phyloP scores from a whole-genome alignment of 2,113 vertebrate genomes.

The Engraulis encrasicolus region DNA sequence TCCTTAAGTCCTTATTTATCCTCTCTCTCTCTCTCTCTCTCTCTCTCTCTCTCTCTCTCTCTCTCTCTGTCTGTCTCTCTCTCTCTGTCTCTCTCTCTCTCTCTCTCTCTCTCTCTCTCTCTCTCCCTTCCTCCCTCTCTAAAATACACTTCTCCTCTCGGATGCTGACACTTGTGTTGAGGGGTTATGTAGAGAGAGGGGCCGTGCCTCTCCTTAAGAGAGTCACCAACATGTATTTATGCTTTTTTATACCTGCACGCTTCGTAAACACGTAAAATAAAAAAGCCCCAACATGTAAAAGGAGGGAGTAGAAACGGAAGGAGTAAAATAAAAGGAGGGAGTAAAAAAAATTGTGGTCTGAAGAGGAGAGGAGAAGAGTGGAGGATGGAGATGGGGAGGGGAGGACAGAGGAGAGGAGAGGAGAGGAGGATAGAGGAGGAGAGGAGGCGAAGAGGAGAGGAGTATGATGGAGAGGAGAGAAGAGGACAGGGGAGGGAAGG shows the following conservation, averaged over 20 bases:
- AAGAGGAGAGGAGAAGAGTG: neutral
- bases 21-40: neutral
- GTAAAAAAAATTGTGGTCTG: constrained; percentile 25
- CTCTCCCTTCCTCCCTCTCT: too few species aligned
- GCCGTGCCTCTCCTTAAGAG: neutral
- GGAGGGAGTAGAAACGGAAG: neutral
- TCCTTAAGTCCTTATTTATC: too few species aligned
- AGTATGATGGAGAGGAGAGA: neutral
- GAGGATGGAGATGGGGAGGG: neutral
- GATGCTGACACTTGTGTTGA: neutral
- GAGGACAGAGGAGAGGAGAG: too few species aligned
- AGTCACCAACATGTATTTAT: neutral
- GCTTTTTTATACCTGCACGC: constrained; percentile 49
- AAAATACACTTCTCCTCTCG: neutral
- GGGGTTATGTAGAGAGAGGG: neutral
- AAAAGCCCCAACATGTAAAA: constrained; percentile 2
- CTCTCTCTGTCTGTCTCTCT: neutral
- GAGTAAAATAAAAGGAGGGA: constrained; percentile 20
- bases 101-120: neutral
- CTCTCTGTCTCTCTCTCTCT: neutral
- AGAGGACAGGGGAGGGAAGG: neutral
- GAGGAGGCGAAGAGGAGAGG: neutral
- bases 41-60: neutral
- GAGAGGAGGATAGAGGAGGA: neutral
- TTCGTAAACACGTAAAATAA: constrained; percentile 29